Conservation (phyloP, 1,140 invertebrate genomes). For the Lepidostoma basale region DNA sequence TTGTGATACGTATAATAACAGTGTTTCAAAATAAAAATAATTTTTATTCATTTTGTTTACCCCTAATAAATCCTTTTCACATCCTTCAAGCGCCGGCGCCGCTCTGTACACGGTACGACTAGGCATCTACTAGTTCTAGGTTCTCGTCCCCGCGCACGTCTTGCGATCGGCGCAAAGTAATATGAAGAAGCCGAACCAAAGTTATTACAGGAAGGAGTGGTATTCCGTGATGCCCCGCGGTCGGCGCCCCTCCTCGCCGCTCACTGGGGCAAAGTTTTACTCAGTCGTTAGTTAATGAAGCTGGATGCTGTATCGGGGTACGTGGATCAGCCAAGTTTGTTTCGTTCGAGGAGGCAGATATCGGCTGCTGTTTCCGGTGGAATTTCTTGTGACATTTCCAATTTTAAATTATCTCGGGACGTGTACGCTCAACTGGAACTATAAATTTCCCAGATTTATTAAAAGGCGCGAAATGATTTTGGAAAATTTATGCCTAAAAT, state of each 20-base stretch:
- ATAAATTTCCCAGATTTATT: conserved; percentile 20
- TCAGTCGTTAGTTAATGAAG: conserved; percentile 24
- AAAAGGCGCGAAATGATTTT: too few species aligned
- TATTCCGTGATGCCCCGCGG: conserved; percentile 14
- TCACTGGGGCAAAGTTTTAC: conserved; percentile 23
- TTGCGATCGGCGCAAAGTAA: conserved; percentile 8
- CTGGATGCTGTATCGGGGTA: conserved; percentile 13
- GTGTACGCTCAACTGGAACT: conserved; percentile 5
- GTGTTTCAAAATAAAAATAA: too few species aligned
- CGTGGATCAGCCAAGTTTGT: conserved; percentile 27
- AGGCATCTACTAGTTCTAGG: too few species aligned
- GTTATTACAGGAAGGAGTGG: conserved; percentile 9
- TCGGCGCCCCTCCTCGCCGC: conserved; percentile 5
- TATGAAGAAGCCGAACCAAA: conserved; percentile 5
- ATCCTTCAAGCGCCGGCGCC: too few species aligned
- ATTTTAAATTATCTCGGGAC: conserved; percentile 22
- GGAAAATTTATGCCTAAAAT: too few species aligned
- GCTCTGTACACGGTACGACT: too few species aligned
- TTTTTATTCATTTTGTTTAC: too few species aligned
- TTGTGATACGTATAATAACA: too few species aligned
- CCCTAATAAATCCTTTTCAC: too few species aligned
- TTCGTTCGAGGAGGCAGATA: conserved; percentile 16
- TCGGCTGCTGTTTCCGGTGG: conserved; percentile 25
- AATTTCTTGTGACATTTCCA: conserved; percentile 23
- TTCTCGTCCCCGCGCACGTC: too few species aligned